Evolutionary conservation across 2,888 invertebrate species (phyloP).

Genomic region (Teleogryllus oceanicus): DNA sequence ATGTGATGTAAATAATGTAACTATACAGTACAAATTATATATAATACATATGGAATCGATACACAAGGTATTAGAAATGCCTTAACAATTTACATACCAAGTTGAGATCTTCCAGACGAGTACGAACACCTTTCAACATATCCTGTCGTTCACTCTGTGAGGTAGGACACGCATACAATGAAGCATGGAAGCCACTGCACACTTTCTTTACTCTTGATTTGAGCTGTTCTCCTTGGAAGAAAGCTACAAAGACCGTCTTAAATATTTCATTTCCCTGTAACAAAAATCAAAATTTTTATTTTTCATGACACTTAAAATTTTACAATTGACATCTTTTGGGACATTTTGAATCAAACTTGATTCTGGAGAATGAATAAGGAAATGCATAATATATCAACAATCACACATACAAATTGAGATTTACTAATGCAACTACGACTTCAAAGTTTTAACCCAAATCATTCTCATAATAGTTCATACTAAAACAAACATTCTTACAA

Average conservation of each 20-base stretch:
- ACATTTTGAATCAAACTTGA: background rate
- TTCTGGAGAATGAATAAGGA: too few species aligned
- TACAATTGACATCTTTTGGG: background rate
- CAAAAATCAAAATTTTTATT: conserved; percentile 28
- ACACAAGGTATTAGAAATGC: background rate
- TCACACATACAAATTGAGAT: too few species aligned
- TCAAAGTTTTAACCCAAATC: too few species aligned
- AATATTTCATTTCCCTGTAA: conserved; percentile 77
- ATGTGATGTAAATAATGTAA: too few species aligned
- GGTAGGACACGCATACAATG: conserved; percentile 88
- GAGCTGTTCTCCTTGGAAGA: conserved; percentile 89
- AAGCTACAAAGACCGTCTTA: conserved; percentile 86
- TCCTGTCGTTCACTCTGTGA: conserved; percentile 78
- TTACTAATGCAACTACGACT: too few species aligned
- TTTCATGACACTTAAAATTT: conserved; percentile 21
- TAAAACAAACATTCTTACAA: too few species aligned
- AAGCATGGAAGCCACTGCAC: conserved; percentile 89
- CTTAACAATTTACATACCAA: conserved; percentile 52
- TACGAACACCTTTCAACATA: conserved; percentile 86
- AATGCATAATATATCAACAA: too few species aligned
- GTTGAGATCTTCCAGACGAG: conserved; percentile 83
- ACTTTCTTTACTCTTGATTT: conserved; percentile 89
- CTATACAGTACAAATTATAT: too few species aligned
- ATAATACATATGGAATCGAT: too few species aligned
- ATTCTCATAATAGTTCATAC: too few species aligned